Evolutionary conservation across 2,113 vertebrate species (phyloP).

Genomic region (Gambusia affinis): DNA sequence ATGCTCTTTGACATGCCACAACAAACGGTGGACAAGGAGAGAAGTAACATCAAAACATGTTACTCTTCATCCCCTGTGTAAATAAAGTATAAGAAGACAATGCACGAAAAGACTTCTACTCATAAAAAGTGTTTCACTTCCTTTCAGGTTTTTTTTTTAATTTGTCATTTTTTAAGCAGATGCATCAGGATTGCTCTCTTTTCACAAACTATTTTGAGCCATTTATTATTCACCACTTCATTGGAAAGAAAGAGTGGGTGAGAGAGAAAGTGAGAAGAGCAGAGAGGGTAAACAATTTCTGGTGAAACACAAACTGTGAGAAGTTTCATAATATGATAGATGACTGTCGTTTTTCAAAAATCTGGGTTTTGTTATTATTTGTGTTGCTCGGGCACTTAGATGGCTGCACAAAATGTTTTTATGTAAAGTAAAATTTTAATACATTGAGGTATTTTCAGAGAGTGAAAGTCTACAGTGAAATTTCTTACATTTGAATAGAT

Average conservation of each 20-base stretch:
- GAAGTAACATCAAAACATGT: conserved; percentile 34
- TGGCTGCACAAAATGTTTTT: neutral
- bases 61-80: conserved; percentile 32
- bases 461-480: too few species aligned
- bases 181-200: conserved; percentile 34
- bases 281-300: neutral
- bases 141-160: neutral
- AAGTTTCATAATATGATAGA: neutral
- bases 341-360: neutral
- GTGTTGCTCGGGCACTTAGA: neutral
- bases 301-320: neutral
- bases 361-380: neutral
- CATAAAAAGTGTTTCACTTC: conserved; percentile 4
- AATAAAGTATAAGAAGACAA: neutral
- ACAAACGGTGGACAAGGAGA: conserved; percentile 48
- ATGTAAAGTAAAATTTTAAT: neutral
- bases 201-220: conserved; percentile 20
- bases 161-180: conserved; percentile 4
- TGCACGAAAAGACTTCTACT: neutral
- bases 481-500: too few species aligned
- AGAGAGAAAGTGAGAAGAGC: neutral
- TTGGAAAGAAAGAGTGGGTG: conserved; percentile 13
- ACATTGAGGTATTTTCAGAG: too few species aligned
- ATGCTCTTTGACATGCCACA: conserved; percentile 78
- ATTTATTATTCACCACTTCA: conserved; percentile 41